Conservation (phyloP, 35 echinoderm and acorn worm genomes). For the Nesometra sesokonis region DNA sequence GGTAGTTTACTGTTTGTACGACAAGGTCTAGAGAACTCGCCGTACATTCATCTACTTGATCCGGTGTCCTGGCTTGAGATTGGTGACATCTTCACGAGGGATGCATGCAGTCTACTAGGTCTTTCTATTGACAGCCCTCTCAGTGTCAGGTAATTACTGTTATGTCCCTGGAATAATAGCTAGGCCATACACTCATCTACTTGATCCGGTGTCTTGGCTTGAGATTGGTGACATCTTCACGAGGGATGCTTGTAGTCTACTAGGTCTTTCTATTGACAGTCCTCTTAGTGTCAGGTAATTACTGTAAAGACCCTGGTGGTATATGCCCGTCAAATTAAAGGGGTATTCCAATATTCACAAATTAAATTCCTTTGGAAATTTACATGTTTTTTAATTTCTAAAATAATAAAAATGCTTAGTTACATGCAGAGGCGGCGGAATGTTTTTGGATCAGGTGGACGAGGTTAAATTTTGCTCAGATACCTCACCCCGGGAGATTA, state of each 20-base stretch:
- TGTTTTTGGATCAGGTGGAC: no score
- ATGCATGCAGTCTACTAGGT: conserved; percentile 80
- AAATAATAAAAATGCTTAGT: no score
- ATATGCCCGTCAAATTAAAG: no score
- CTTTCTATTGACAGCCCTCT: conserved; percentile 94
- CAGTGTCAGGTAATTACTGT: conserved; percentile 56
- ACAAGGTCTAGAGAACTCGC: conserved; percentile 69
- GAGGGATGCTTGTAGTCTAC: conserved; percentile 77
- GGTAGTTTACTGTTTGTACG: conserved; percentile 80
- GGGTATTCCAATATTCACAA: no score
- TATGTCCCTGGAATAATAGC: not conserved
- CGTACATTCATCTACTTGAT: conserved; percentile 75
- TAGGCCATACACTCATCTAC: conserved; percentile 71
- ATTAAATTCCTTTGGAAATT: no score
- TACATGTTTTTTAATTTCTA: no score
- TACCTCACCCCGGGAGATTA: no score
- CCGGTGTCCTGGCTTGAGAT: conserved; percentile 82
- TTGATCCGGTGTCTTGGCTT: conserved; percentile 72
- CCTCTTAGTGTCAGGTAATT: conserved; percentile 86
- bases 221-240: conserved; percentile 96
- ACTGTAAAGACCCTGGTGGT: no score
- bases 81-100: conserved; percentile 87
- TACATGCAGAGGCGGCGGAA: no score
- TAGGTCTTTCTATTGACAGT: conserved; percentile 90
- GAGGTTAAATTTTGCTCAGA: no score